Base-by-base conservation (phyloP, 2,113 vertebrate genomes). In the Cololabis saira region DNA sequence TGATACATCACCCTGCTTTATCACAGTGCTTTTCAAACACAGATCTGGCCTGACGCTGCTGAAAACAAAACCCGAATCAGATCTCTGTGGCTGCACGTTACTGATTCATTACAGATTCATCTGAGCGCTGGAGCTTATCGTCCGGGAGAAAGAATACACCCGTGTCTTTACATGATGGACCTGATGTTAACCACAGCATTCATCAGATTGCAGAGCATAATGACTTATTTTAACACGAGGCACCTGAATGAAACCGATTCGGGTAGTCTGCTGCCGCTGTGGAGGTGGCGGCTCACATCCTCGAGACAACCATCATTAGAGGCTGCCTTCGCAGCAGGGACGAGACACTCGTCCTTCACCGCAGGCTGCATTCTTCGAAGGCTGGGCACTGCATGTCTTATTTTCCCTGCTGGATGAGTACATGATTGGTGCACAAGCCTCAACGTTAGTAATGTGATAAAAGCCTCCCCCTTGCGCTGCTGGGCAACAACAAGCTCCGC, bases 61-160 rank as follows among this genome's bases (percentile, higher is more conserved):
- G 27, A 2, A 37, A 76, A 66, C 51, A 51, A 17, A 51, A 50
- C 64, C 64, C 22, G 1, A 30, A 84, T 85, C 84, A 83, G 87
- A 89, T 88, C 78, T 47, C 45, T 2, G 58, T 30, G 30, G 57
- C 73, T 15, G 22, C 51, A 67, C 11, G 61, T 61, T 30, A 63
- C 68, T 78, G 71, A 84, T 87, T 86, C 73, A 81, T 86, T 78
- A 81, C 68, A 14, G 24, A 83, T 79, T 73, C 84, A 73, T 42
- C n/a, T n/a, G n/a, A n/a, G n/a, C n/a, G n/a, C n/a, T 63, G 33
- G 37, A 0, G 50, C 78, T 80, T 83, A 84, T 88, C 85, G 18
- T 27, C 18, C 2, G 59, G 62, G 58, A 44, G 79, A 71, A 74
- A 70, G 45, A 61, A 48, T 54, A 77, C 6, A 52, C 5, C 19